Evolutionary conservation across 2,113 vertebrate species (phyloP).

Genomic region (Pomatorhinus ruficollis): DNA sequence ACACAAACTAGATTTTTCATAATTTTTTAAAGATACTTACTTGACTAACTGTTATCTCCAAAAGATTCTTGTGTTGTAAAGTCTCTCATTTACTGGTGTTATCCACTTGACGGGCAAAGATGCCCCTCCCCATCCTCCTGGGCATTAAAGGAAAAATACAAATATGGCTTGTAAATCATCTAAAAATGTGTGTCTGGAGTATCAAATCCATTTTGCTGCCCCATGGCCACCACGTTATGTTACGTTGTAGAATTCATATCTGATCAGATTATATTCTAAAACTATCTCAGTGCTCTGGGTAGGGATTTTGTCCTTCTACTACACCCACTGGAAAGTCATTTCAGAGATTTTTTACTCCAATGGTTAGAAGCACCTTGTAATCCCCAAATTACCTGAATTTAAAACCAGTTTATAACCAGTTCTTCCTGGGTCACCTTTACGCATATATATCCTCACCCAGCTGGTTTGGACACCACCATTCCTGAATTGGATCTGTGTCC

Average conservation of each 20-base stretch:
- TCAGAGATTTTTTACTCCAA: background rate
- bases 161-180: background rate
- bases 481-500: background rate
- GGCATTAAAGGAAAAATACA: background rate
- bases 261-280: background rate
- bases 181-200: background rate
- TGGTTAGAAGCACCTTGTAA: background rate
- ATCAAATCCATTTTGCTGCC: background rate
- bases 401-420: background rate
- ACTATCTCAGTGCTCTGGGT: background rate
- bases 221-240: background rate
- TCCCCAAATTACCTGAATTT: background rate
- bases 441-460: background rate
- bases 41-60: background rate
- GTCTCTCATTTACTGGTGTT: background rate
- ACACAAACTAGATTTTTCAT: background rate
- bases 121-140: background rate
- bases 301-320: background rate
- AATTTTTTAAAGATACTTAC: background rate
- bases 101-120: background rate
- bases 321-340: background rate
- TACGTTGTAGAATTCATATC: background rate
- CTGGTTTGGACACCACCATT: background rate
- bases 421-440: background rate
- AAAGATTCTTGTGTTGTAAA: background rate